Conservation (phyloP, 2,113 vertebrate species). For the Microcebus griseorufus region DNA sequence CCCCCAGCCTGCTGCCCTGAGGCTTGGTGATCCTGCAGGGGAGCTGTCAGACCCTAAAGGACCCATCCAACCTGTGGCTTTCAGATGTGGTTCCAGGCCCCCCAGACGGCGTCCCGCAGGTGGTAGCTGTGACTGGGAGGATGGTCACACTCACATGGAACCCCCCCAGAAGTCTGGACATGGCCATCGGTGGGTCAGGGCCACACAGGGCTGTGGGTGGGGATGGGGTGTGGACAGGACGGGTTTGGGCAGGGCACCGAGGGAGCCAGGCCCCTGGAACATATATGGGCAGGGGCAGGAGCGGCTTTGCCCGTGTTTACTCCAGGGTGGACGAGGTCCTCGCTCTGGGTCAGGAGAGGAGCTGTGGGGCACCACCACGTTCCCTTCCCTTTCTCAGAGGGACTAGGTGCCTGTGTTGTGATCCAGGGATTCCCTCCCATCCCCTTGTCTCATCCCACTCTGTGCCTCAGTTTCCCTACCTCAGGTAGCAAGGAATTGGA, state of each 20-base stretch:
- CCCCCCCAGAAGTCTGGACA: constrained; percentile 94
- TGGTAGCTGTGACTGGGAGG: constrained; percentile 93
- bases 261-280: background rate
- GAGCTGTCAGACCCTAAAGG: background rate
- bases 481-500: background rate
- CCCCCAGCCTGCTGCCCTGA: background rate
- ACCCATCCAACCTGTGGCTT: background rate
- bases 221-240: rapidly evolving
- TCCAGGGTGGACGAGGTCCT: rapidly evolving
- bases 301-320: background rate
- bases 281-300: background rate
- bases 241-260: background rate
- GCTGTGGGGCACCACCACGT: background rate
- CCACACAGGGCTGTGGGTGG: background rate
- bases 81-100: constrained; percentile 96
- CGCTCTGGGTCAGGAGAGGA: background rate
- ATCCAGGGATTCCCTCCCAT: background rate
- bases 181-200: constrained; percentile 91
- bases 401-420: background rate
- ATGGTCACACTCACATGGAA: constrained; percentile 93
- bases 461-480: constrained; percentile 15
- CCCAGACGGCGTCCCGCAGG: constrained; percentile 92
- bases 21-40: background rate
- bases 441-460: background rate
- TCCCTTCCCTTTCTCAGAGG: background rate